Conservation (phyloP, 2,113 vertebrate species). For the Odontophorus gujanensis region DNA sequence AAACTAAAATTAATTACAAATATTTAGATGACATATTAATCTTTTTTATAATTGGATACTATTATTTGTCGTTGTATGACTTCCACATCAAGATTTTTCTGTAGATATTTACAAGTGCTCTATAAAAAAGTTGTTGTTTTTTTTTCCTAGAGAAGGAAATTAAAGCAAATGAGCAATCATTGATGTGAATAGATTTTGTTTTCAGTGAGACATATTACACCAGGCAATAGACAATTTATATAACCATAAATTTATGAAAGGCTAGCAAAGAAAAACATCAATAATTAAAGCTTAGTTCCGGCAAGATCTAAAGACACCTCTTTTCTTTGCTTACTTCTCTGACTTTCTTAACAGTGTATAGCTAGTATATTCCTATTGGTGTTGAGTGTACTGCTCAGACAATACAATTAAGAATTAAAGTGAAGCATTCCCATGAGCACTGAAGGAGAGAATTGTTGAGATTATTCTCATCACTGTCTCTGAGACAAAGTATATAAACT, state of each 20-base stretch:
- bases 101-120: not conserved
- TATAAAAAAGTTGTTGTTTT: not conserved
- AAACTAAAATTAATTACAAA: not conserved
- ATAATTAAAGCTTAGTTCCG: not conserved
- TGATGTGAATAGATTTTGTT: not conserved
- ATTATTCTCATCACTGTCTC: fast-evolving
- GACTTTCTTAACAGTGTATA: not conserved
- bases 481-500: not conserved
- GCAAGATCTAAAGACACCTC: not conserved
- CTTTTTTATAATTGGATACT: not conserved
- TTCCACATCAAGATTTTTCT: not conserved
- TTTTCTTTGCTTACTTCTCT: not conserved
- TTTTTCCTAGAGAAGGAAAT: not conserved
- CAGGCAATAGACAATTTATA: not conserved
- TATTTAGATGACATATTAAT: not conserved
- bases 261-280: not conserved
- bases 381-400: not conserved
- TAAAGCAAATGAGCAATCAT: not conserved
- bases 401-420: not conserved
- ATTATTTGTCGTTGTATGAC: not conserved
- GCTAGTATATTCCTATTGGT: not conserved
- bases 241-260: not conserved
- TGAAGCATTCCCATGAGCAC: not conserved
- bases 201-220: not conserved
- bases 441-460: not conserved